These are phyloP conservation scores for Carassius carassius DNA, from an alignment of 2,113 vertebrate genomes.

Conservation along the genomic window DNA sequence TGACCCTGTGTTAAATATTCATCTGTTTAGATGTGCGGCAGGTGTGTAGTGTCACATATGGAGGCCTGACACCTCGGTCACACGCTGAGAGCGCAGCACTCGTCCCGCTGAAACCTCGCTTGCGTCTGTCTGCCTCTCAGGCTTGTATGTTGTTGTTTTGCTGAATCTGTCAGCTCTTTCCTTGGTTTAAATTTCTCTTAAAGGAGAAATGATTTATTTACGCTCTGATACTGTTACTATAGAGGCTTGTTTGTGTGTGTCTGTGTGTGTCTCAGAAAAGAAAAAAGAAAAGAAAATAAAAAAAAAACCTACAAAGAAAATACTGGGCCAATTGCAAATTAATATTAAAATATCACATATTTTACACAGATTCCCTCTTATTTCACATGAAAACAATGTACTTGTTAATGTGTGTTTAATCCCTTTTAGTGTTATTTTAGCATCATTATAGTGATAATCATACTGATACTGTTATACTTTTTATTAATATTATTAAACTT, in stretches of 20 bases:
- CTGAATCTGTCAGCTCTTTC: constrained; percentile 43
- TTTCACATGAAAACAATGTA: neutral
- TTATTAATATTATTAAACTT: no score
- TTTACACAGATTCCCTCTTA: neutral
- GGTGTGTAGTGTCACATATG: constrained; percentile 78
- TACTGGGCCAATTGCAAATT: neutral
- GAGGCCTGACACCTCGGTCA: constrained; percentile 71
- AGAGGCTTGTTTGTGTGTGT: constrained; percentile 38
- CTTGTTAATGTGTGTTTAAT: neutral
- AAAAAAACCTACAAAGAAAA: neutral
- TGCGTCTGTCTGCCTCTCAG: neutral
- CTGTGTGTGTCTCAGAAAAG: neutral
- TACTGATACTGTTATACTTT: neutral
- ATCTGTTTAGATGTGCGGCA: constrained; percentile 81
- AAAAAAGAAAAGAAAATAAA: no score
- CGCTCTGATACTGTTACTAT: constrained; percentile 47
- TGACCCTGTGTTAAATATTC: constrained; percentile 83
- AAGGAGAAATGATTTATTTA: constrained; percentile 55
- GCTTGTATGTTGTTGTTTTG: constrained; percentile 31
- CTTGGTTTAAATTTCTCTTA: constrained; percentile 52
- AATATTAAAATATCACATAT: neutral
- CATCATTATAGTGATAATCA: neutral
- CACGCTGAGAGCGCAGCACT: constrained; percentile 54
- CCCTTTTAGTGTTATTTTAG: neutral
- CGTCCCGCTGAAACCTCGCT: neutral